Evolutionary conservation across 2,888 invertebrate species (phyloP).

Genomic region (Papilio gigon): DNA sequence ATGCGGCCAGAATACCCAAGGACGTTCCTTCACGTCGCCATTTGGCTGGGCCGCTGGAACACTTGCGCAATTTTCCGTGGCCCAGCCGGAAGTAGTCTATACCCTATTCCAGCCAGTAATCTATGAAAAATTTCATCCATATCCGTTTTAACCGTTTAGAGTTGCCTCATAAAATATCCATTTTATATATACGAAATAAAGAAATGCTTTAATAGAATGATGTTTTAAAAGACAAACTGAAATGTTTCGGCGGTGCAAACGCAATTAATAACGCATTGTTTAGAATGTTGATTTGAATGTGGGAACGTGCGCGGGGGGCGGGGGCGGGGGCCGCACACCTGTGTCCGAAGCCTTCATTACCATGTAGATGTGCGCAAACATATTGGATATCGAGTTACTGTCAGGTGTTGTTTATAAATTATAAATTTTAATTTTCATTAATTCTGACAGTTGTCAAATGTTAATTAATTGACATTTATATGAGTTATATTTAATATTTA

Average conservation of each 20-base stretch:
- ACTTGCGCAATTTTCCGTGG: no score
- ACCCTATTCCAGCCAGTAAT: no score
- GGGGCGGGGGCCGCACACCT: conserved; percentile 20
- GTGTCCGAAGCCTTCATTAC: conserved; percentile 29
- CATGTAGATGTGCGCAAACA: conserved; percentile 34
- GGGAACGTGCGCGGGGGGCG: not conserved
- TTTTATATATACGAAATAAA: no score
- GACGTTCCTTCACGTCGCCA: no score
- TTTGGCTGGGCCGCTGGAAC: no score
- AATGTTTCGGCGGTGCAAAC: not conserved
- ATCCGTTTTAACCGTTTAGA: no score
- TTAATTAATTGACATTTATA: not conserved
- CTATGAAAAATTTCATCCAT: no score
- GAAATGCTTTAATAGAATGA: no score
- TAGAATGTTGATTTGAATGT: not conserved
- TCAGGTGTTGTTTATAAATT: conserved; percentile 34
- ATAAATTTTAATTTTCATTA: not conserved
- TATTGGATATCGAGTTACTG: conserved; percentile 32
- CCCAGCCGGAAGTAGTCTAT: no score
- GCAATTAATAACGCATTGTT: not conserved
- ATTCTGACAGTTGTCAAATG: not conserved
- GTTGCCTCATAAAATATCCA: no score
- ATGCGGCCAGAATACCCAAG: no score
- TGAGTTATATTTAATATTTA: conserved; percentile 3
- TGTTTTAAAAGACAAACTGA: no score